phyloP scores from a whole-genome alignment of 2,888 invertebrate genomes.

The Mechanitis mazaeus region DNA sequence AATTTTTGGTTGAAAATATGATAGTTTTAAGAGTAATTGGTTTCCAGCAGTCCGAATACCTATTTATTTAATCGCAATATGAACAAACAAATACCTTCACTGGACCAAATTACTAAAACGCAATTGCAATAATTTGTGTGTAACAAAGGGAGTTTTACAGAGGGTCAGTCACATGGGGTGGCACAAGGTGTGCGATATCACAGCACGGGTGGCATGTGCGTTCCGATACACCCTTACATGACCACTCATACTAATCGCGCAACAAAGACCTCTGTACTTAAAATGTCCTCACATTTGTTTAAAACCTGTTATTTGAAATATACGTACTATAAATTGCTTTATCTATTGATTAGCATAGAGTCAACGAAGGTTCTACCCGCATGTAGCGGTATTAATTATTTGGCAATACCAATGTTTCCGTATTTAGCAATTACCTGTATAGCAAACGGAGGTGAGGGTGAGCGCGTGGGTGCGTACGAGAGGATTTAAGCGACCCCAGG shows the following conservation, averaged over 20 bases:
- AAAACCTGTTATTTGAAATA: slow-evolving; percentile 8
- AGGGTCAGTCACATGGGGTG: slow-evolving; percentile 62
- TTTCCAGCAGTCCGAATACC: not conserved
- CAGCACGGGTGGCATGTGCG: slow-evolving; percentile 65
- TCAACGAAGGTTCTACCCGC: slow-evolving; percentile 52
- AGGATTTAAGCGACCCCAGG: slow-evolving; percentile 78
- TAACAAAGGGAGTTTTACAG: slow-evolving; percentile 39
- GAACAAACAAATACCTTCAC: slow-evolving; percentile 7
- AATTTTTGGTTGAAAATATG: too few relatives aligned
- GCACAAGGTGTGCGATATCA: slow-evolving; percentile 75
- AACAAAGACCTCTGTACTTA: slow-evolving; percentile 50
- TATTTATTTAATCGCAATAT: not conserved
- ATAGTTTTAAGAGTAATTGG: too few relatives aligned
- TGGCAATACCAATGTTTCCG: slow-evolving; percentile 7
- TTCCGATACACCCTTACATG: slow-evolving; percentile 57
- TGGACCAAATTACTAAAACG: slow-evolving; percentile 21
- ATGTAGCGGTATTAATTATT: slow-evolving; percentile 35
- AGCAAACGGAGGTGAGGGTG: slow-evolving; percentile 86
- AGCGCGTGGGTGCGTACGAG: slow-evolving; percentile 84
- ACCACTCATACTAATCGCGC: slow-evolving; percentile 47
- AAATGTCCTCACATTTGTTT: not conserved
- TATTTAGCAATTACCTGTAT: slow-evolving; percentile 80
- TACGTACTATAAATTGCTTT: not conserved
- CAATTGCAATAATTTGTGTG: slow-evolving; percentile 35
- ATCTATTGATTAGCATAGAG: slow-evolving; percentile 46